These are phyloP conservation scores for Lithobius niger DNA, from an alignment of 1,140 invertebrate genomes.

Conservation along the genomic window DNA sequence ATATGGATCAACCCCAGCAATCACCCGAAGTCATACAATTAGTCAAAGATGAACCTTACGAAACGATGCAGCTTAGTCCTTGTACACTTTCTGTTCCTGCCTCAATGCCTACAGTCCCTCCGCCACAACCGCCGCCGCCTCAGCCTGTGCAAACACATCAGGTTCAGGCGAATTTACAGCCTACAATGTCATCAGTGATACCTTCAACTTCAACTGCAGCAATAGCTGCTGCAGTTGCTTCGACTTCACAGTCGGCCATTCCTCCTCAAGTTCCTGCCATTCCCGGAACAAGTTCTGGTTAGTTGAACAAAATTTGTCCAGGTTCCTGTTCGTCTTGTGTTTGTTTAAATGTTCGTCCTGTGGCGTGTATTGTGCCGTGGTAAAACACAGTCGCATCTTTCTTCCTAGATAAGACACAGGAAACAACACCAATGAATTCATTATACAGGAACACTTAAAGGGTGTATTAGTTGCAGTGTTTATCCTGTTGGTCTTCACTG, in stretches of 20 bases:
- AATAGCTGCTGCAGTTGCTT: neutral
- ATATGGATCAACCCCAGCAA: neutral
- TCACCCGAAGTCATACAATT: neutral
- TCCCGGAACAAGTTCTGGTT: constrained; percentile 6
- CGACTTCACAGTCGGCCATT: no score
- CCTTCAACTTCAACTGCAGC: neutral
- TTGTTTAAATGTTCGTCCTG: no score
- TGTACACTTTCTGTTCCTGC: neutral
- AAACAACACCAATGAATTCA: no score
- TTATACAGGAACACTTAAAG: no score
- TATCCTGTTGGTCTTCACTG: no score
- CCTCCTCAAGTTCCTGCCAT: neutral
- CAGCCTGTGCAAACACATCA: neutral
- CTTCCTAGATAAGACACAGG: no score
- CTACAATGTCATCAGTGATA: neutral
- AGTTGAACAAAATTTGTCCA: no score
- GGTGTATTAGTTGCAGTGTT: no score
- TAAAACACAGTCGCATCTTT: no score
- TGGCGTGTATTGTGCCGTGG: no score
- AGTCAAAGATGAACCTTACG: constrained; percentile 7
- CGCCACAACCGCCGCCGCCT: neutral
- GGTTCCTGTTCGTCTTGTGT: no score
- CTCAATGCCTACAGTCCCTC: neutral
- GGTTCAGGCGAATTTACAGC: neutral
- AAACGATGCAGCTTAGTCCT: neutral